Evolutionary conservation across 2,888 invertebrate genomes (phyloP).

Genomic region (Parelbella ahira): DNA sequence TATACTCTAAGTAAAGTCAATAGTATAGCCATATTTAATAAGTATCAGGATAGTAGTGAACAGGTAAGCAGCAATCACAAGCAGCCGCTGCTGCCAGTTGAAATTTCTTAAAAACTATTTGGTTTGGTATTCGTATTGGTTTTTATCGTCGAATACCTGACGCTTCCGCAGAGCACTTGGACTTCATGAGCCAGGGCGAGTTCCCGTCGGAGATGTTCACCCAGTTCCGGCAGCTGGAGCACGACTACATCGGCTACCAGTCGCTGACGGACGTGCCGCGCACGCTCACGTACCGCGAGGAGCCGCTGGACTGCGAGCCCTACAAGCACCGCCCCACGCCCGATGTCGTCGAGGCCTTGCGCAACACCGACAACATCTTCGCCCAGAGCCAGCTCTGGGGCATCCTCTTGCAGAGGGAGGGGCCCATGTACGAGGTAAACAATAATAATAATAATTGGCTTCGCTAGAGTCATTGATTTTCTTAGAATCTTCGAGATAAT

Average conservation of each 20-base stretch:
- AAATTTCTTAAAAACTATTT: no score
- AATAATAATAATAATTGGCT: no score
- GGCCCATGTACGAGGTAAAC: constrained; percentile 88
- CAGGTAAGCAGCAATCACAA: no score
- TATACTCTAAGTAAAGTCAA: no score
- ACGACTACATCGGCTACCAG: constrained; percentile 96
- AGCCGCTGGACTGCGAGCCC: constrained; percentile 75
- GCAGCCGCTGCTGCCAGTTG: no score
- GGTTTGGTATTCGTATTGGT: no score
- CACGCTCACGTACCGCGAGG: constrained; percentile 87
- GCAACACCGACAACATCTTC: constrained; percentile 85
- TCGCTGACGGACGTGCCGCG: constrained; percentile 97
- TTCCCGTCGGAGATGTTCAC: constrained; percentile 86
- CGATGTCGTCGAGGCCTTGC: constrained; percentile 87
- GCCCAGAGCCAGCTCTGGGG: constrained; percentile 92
- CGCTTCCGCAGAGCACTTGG: constrained; percentile 89
- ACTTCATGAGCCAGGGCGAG: constrained; percentile 94
- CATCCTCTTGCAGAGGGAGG: constrained; percentile 89
- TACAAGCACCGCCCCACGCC: constrained; percentile 84
- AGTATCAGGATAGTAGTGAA: no score
- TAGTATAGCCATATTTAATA: no score
- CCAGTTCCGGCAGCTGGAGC: constrained; percentile 93
- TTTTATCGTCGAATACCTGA: no score
- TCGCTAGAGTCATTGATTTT: no score
- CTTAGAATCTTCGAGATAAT: no score